Evolutionary conservation across 1,140 invertebrate species (phyloP), one percentile per base, ranked within the genome.

Genomic region (Plutomurus gul): DNA sequence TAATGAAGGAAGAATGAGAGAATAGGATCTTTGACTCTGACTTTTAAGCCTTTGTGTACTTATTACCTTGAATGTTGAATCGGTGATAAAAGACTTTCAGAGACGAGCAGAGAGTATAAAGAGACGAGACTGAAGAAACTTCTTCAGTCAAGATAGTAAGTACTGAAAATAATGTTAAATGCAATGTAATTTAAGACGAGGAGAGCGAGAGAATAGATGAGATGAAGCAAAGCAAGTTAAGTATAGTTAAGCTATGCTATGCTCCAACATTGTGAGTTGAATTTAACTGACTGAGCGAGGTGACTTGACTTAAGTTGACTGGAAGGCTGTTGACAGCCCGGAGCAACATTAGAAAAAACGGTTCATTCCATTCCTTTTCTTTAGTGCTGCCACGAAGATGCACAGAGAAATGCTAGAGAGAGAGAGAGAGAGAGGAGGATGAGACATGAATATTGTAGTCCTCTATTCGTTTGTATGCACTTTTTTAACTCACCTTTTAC

Each of bases 281-380:
- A 60, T 60, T 60, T 60, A 60, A 30, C 27, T 25, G 51, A 60
- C 18, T 49, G 46, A 49, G 22, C n/a, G n/a, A n/a, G n/a, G n/a
- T n/a, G n/a, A n/a, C n/a, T n/a, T n/a, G n/a, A n/a, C n/a, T 60
- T 33, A 30, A 60, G 51, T 60, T 39, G 65, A 71, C 65, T 71
- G 65, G 33, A 40, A 71, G 65, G 37, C 37, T 71, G 65, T 71
- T 71, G 65, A 71, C 65, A 71, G 65, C 65, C 65, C 40, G 65
- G 65, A 71, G 65, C 65, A 40, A 71, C 16, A 18, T 22, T 20
- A 10, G 33, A 71, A 71, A 71, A 71, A 71, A 71, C 40, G 33
- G 33, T 71, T 71, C 65, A 71, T 71, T 71, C 65, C 65, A 22
- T 71, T 71, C 33, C 65, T 39, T 40, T 71, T 60, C 51, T 33